A percentile compares a stretch with the other conserved stretches of the same genome.
Conservation (phyloP, 2,888 invertebrate species). For the Rhingia rostrata region DNA sequence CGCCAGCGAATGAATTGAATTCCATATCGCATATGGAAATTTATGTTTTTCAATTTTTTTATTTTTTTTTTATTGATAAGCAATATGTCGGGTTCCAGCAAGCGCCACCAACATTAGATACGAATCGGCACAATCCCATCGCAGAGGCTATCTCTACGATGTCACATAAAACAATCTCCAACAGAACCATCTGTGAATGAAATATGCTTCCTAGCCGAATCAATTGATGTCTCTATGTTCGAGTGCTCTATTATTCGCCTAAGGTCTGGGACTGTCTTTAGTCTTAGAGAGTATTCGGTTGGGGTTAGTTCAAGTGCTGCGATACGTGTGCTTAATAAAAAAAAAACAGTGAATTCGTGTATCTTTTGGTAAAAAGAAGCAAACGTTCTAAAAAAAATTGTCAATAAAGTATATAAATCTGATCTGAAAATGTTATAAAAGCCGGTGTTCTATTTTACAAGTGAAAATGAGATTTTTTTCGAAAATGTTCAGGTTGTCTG, state of each 20-base stretch:
- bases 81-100: constrained; percentile 50
- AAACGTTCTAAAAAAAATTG: too few relatives aligned
- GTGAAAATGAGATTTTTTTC: constrained; percentile 21
- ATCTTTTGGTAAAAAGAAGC: too few relatives aligned
- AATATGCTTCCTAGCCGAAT: constrained; percentile 53
- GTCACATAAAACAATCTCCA: constrained; percentile 49
- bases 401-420: background rate
- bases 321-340: background rate
- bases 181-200: constrained; percentile 60
- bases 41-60: constrained; percentile 23
- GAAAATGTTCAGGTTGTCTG: background rate
- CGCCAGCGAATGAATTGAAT: constrained; percentile 59
- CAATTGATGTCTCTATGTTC: constrained; percentile 49
- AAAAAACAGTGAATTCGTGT: too few relatives aligned
- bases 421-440: constrained; percentile 19
- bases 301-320: constrained; percentile 11
- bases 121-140: constrained; percentile 24
- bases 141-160: constrained; percentile 44
- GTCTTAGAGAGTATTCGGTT: constrained; percentile 36
- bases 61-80: constrained; percentile 49
- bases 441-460: background rate
- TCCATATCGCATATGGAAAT: constrained; percentile 56
- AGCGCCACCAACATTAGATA: constrained; percentile 17
- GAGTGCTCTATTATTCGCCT: constrained; percentile 10
- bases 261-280: constrained; percentile 36